Evolutionary conservation across 2,888 invertebrate genomes (phyloP), one percentile per base, ranked within the genome.

Genomic region (Branchellion lobata): DNA sequence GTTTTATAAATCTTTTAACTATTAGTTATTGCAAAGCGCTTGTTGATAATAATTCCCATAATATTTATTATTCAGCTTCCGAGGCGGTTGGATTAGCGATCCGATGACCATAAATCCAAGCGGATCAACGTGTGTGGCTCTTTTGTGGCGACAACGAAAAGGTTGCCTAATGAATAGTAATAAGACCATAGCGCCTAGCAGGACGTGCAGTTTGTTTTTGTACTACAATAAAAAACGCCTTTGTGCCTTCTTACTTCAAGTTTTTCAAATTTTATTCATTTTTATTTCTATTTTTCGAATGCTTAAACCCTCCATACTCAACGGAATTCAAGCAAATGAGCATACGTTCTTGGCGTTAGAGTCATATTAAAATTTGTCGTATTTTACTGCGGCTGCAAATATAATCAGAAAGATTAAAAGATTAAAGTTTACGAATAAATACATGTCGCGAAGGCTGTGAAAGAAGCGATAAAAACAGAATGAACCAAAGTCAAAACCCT

Each of bases 391-490:
- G 3, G 5, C 24, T 24, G 24, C 8, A 57, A 57, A 57, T 57
- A 24, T 24, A 57, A 57, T 57, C 24, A 57, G 21, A 57, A 57
- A 24, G 24, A 57, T 57, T 57, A 57, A 57, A 57, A 57, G 61
- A 57, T 57, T 57, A 24, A 24, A 57, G 61, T 57, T 57, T 47
- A 14, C 8, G 18, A 47, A 47, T 18, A 18, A 47, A 47, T 8
- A 18, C 3, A n/a, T 24, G 8, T 24, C n/a, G n/a, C 61, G n/a
- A n/a, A 57, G 21, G 47, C 61, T n/a, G 61, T 57, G n/a, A 57
- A 57, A 57, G 18, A 24, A 5, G n/a, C 14, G 24, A 57, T 57
- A 57, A 57, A 57, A 57, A 57, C n/a, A 8, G 18, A 47, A 47
- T 47, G 8, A 18, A 57, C 61, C 61, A 57, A n/a, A 57, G n/a